phyloP scores from a whole-genome alignment of 2,888 invertebrate genomes.

The Phanerotoma sp. region DNA sequence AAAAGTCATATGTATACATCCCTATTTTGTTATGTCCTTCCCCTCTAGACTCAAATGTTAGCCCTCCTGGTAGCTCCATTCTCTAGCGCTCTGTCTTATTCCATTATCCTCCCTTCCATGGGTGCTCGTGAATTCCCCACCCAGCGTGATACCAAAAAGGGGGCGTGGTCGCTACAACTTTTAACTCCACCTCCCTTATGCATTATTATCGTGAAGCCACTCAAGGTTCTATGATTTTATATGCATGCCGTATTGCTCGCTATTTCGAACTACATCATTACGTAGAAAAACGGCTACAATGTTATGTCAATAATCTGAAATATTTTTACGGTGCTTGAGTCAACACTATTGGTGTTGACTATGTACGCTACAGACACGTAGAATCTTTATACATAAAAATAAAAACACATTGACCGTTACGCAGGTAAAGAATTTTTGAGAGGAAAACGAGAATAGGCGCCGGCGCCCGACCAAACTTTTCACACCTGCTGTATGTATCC shows the following conservation, averaged over 20 bases:
- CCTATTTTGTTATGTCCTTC: slow-evolving; percentile 12
- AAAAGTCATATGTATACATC: slow-evolving; percentile 1
- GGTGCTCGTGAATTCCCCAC: slow-evolving; percentile 26
- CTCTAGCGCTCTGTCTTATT: slow-evolving; percentile 39
- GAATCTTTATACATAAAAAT: no score
- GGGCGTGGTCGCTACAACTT: slow-evolving; percentile 44
- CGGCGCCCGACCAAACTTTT: slow-evolving; percentile 29
- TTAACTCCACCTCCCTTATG: slow-evolving; percentile 54
- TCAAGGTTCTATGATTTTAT: slow-evolving; percentile 52
- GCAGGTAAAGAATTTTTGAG: slow-evolving; percentile 22
- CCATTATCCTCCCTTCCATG: slow-evolving; percentile 38
- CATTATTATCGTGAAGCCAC: slow-evolving; percentile 52
- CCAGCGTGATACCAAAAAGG: slow-evolving; percentile 37
- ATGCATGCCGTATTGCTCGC: slow-evolving; percentile 32
- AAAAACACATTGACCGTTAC: neutral
- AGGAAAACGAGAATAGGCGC: slow-evolving; percentile 18
- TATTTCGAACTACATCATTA: slow-evolving; percentile 5
- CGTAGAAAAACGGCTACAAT: no score
- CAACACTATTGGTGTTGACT: no score
- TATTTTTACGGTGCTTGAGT: no score
- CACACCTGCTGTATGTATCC: slow-evolving; percentile 25
- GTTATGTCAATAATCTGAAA: no score
- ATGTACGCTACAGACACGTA: no score
- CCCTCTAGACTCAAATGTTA: slow-evolving; percentile 8
- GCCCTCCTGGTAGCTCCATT: slow-evolving; percentile 14